Evolutionary conservation across 2,888 invertebrate genomes (phyloP).

Genomic region (Malachius bipustulatus): DNA sequence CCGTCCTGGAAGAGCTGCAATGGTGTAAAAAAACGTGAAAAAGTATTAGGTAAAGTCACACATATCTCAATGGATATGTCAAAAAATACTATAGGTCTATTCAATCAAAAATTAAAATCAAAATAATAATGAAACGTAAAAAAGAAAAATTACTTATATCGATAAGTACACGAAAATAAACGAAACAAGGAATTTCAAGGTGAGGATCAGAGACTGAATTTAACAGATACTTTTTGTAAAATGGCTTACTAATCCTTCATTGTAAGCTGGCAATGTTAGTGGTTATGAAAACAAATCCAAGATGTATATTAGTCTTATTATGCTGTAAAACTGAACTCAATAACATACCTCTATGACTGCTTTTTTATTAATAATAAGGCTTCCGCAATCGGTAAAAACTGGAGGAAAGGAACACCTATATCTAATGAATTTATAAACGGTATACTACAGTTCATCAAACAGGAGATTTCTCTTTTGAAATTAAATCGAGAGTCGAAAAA

Average conservation of each 20-base stretch:
- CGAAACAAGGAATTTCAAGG: conserved; percentile 6
- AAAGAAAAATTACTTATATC: conserved; percentile 11
- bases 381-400: too few relatives aligned
- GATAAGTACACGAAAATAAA: conserved; percentile 5
- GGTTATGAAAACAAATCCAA: not conserved
- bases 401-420: too few relatives aligned
- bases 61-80: conserved; percentile 38
- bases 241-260: conserved; percentile 18
- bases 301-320: too few relatives aligned
- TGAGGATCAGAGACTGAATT: conserved; percentile 6
- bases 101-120: conserved; percentile 14
- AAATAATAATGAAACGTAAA: conserved; percentile 10
- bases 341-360: too few relatives aligned
- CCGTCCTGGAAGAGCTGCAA: conserved; percentile 37
- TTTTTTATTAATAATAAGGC: too few relatives aligned
- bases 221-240: conserved; percentile 6
- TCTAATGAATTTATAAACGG: too few relatives aligned
- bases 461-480: too few relatives aligned
- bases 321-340: too few relatives aligned
- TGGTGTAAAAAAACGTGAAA: conserved; percentile 35
- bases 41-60: conserved; percentile 32
- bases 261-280: conserved; percentile 15
- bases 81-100: conserved; percentile 33
- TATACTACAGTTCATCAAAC: too few relatives aligned
- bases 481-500: too few relatives aligned